These are phyloP conservation scores for Monopis laevigella DNA, from an alignment of 2,888 invertebrate genomes.

Conservation along the genomic window DNA sequence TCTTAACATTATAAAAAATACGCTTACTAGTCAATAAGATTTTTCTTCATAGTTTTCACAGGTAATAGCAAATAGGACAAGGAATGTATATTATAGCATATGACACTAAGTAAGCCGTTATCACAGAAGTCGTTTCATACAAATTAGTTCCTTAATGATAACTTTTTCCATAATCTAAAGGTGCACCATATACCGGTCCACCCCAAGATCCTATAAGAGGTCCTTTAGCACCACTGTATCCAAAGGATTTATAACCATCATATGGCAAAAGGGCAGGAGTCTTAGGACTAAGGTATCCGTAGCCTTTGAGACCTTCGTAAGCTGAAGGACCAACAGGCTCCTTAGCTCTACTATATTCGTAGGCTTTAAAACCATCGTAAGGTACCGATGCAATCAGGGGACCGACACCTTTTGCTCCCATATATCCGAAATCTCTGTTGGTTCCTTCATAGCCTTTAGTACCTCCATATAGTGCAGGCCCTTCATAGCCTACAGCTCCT, in stretches of 20 bases:
- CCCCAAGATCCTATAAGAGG: not conserved
- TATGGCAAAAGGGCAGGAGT: not conserved
- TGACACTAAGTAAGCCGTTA: not conserved
- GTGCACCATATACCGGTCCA: not conserved
- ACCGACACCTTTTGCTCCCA: conserved; percentile 1
- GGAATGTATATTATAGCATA: not conserved
- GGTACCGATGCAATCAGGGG: too few relatives aligned
- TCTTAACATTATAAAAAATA: conserved; percentile 7
- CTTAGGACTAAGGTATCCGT: too few relatives aligned
- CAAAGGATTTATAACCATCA: not conserved
- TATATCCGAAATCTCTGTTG: not conserved
- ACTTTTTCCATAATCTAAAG: conserved; percentile 1
- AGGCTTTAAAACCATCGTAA: not conserved
- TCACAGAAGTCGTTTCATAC: conserved; percentile 1
- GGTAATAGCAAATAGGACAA: conserved; percentile 3
- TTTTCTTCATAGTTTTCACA: not conserved
- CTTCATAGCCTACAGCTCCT: conserved; percentile 1
- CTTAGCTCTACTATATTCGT: not conserved
- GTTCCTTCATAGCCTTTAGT: not conserved
- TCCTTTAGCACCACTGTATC: not conserved
- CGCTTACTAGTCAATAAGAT: conserved; percentile 7
- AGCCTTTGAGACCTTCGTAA: not conserved
- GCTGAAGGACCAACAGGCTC: not conserved
- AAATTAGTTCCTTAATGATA: not conserved
- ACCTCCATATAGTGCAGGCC: not conserved